Evolutionary conservation across 2,797 vertebrate species (phyloP).

Genomic region (Pogonophryne albipinna): DNA sequence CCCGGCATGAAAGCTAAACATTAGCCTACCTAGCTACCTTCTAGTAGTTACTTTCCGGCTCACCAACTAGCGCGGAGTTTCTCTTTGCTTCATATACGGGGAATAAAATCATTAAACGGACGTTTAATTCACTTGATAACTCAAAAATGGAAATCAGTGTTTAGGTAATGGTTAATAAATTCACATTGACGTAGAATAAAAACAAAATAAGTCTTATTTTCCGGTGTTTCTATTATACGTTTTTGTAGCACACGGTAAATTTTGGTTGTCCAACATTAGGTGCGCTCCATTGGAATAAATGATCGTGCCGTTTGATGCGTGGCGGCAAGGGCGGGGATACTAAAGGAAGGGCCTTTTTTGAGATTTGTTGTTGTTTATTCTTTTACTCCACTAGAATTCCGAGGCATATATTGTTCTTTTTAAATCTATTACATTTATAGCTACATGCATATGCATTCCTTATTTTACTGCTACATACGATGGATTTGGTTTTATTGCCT

Average conservation of each 20-base stretch:
- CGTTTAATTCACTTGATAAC: fast-evolving
- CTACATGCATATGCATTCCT: too few relatives aligned
- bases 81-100: fast-evolving
- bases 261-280: slow-evolving; percentile 63
- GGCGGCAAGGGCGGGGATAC: not conserved
- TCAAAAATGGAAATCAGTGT: fast-evolving
- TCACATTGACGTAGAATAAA: fast-evolving
- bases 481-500: too few relatives aligned
- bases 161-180: fast-evolving
- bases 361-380: too few relatives aligned
- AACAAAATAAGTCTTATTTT: fast-evolving
- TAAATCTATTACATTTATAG: too few relatives aligned
- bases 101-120: fast-evolving
- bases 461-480: too few relatives aligned
- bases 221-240: fast-evolving
- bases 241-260: slow-evolving; percentile 1
- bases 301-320: not conserved
- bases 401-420: too few relatives aligned
- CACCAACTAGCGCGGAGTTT: slow-evolving; percentile 70
- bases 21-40: slow-evolving; percentile 74
- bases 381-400: too few relatives aligned
- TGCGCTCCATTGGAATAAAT: not conserved
- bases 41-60: slow-evolving; percentile 49
- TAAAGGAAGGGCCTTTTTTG: too few relatives aligned
- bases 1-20: slow-evolving; percentile 70